Evolutionary conservation across 2,797 vertebrate genomes (phyloP), one percentile per base, ranked within the genome.

Genomic region (Manis crassicaudata): DNA sequence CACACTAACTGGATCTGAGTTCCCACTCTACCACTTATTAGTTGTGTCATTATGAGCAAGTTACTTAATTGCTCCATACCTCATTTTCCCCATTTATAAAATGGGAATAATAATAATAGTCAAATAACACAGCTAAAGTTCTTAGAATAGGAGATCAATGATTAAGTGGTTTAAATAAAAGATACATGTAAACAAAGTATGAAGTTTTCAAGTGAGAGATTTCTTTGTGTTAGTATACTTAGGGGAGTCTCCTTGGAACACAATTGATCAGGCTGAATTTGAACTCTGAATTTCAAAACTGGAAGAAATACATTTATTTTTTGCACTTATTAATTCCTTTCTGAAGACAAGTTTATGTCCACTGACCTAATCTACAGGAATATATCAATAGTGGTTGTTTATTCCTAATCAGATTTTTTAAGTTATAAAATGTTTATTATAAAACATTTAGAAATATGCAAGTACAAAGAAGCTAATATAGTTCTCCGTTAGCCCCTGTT

Each of bases 261-360:
- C 5, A 88, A 60, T 65, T 13, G 20, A 35, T 84, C 3, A 35
- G 27, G 12, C 27, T 86, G 63, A 89, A 46, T 56, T 68, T 88
- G 62, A 91, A 46, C 43, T 94, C 35, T 85, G 68, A 88, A 80
- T 84, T 94, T 85, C n/a, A 93, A 88, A 82, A 84, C 85, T 50
- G 83, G 21, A 60, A 84, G 79, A 72, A 54, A 46, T 46, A 75
- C 75, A 13, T 52, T 46, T 20, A 46, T 68, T 17, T 58, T 68
- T 75, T 67, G 35, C 35, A n/a, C 17, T 73, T 88, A 68, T 10
- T 92, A 37, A 72, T 5, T 88, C n/a, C 21, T 21, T 80, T 92
- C 29, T 73, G 37, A 92, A 75, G 4, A 29, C 75, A 50, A 60
- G 9, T 72, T 88, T 85, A 50, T 83, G 76, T 60, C 58, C 62